Evolutionary conservation across 2,888 invertebrate species (phyloP), one percentile per base, ranked within the genome.

Genomic region (Nomada goodeniana): DNA sequence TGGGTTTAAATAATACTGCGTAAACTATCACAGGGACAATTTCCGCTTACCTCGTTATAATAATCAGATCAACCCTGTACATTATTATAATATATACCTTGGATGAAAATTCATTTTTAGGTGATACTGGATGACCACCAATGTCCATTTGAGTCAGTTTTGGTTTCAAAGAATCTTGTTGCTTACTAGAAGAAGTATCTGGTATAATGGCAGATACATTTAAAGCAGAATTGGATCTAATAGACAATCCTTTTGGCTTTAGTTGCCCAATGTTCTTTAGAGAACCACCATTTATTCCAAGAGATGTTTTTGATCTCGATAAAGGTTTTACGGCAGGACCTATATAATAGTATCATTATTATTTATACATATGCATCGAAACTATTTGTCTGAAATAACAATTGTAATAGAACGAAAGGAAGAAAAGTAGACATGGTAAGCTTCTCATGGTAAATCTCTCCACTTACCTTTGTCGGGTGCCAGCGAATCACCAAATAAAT

Each of bases 201-300:
- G 75, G 74, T 23, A 23, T n/a, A 18, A 42, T 52, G 0, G 60
- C 18, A n/a, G 72, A 55, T 50, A 89, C 60, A 82, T 91, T 91
- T 55, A 86, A 78, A 65, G 88, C 86, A 44, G 89, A 90, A 5
- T 72, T 81, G 42, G 91, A 88, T 53, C 91, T 87, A 47, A 91
- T 76, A 3, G 89, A 90, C 23, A 91, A 77, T 26, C 91, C 91
- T 61, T 88, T 91, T 23, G 88, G 80, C 64, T 89, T 91, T 3
- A 26, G 5, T 26, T 76, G 69, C 2, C 36, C 65, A 63, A 81
- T 26, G 10, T 53, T 47, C 75, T 91, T 91, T 10, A 52, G 7
- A 10, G 85, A 10, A 60, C 65, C 29, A 26, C 42, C 52, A 20
- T 29, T 80, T 52, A 70, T 68, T 20, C 74, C 82, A 7, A 77